Evolutionary conservation across 2,888 invertebrate genomes (phyloP).

Genomic region (Esperia sulphurella): DNA sequence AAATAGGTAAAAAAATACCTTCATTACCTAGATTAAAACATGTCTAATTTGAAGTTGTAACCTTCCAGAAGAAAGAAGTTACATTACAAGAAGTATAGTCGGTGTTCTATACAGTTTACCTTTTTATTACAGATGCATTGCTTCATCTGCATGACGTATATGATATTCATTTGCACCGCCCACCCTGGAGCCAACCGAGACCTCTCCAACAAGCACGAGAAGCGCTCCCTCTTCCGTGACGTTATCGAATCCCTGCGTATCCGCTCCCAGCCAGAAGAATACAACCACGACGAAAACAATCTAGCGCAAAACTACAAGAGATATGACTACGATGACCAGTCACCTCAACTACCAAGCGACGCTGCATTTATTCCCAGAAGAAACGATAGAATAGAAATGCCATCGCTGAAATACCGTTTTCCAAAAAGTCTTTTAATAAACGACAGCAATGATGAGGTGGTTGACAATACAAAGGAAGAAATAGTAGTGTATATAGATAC

Average conservation of each 20-base stretch:
- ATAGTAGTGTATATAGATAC: conserved; percentile 53
- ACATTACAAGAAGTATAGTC: too few relatives aligned
- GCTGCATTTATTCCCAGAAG: conserved; percentile 58
- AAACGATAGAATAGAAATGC: conserved; percentile 69
- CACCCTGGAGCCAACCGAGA: conserved; percentile 44
- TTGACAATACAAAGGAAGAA: conserved; percentile 43
- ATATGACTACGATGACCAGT: conserved; percentile 50
- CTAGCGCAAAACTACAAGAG: conserved; percentile 47
- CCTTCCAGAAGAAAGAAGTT: too few relatives aligned
- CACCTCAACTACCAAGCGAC: conserved; percentile 48
- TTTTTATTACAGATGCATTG: conserved; percentile 63
- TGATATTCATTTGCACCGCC: conserved; percentile 56
- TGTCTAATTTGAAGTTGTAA: too few relatives aligned
- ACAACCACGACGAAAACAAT: conserved; percentile 56
- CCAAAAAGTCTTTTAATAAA: conserved; percentile 50
- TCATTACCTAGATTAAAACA: too few relatives aligned
- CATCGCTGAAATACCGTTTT: conserved; percentile 56
- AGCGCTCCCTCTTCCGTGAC: conserved; percentile 61
- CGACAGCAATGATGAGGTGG: conserved; percentile 21
- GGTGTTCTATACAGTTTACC: too few relatives aligned
- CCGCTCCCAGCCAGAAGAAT: conserved; percentile 53
- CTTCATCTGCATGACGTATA: conserved; percentile 64
- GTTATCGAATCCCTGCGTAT: conserved; percentile 65
- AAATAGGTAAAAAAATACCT: too few relatives aligned
- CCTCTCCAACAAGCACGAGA: conserved; percentile 34